Conservation (phyloP, 2,888 invertebrate species). For the Blastobasis adustella region DNA sequence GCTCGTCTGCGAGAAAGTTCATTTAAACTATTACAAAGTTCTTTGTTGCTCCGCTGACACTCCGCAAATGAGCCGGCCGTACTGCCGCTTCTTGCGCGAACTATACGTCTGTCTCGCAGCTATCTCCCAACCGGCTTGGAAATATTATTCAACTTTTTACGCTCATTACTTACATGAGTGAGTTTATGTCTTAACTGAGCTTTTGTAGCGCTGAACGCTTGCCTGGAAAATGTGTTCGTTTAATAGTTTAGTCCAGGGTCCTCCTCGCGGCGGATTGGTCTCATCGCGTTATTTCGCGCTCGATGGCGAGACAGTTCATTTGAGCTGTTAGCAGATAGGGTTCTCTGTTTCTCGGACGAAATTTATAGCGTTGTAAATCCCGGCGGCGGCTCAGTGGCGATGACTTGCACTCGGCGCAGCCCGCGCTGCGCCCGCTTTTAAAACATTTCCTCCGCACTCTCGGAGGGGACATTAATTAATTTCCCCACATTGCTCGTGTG, state of each 20-base stretch:
- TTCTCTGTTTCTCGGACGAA: slow-evolving; percentile 46
- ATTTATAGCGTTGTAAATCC: slow-evolving; percentile 66
- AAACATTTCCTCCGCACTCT: slow-evolving; percentile 44
- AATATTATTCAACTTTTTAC: too few relatives aligned
- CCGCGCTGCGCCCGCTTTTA: slow-evolving; percentile 42
- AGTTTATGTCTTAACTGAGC: too few relatives aligned
- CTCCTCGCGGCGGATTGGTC: slow-evolving; percentile 8
- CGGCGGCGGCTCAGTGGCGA: slow-evolving; percentile 32
- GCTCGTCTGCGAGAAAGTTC: too few relatives aligned
- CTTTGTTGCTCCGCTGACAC: too few relatives aligned
- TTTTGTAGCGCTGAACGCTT: slow-evolving; percentile 6
- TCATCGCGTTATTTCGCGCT: slow-evolving; percentile 36
- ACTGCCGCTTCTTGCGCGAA: too few relatives aligned
- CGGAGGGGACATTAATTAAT: slow-evolving; percentile 64
- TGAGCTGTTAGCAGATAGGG: slow-evolving; percentile 61
- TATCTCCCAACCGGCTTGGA: too few relatives aligned
- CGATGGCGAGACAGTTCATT: slow-evolving; percentile 53
- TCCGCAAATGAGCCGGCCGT: neutral
- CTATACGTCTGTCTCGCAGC: too few relatives aligned
- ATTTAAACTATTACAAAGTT: too few relatives aligned
- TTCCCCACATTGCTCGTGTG: slow-evolving; percentile 49
- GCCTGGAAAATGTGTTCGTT: neutral
- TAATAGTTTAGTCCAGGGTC: too few relatives aligned
- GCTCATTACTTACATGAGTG: too few relatives aligned
- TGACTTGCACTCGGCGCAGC: slow-evolving; percentile 56